Evolutionary conservation across 2,113 vertebrate species (phyloP).

Genomic region (Oryzias woworae): DNA sequence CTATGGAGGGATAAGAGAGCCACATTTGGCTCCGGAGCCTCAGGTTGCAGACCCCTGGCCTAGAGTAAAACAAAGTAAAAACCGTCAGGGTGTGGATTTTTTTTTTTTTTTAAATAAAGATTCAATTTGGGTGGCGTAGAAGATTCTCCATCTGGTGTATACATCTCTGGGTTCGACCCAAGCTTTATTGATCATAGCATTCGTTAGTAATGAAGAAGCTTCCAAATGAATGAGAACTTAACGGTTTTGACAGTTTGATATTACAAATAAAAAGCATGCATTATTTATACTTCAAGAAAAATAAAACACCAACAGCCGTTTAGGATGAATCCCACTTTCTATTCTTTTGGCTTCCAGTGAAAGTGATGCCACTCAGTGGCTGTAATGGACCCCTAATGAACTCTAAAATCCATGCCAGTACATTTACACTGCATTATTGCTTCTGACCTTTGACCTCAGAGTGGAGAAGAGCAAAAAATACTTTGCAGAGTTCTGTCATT

Average conservation of each 20-base stretch:
- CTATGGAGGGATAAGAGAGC: too few relatives aligned
- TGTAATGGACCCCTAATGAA: slow-evolving; percentile 73
- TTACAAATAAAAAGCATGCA: slow-evolving; percentile 14
- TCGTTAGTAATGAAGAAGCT: too few relatives aligned
- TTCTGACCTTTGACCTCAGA: slow-evolving; percentile 66
- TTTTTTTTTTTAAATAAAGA: too few relatives aligned
- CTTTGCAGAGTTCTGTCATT: slow-evolving; percentile 51
- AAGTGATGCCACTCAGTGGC: slow-evolving; percentile 67
- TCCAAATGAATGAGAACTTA: too few relatives aligned
- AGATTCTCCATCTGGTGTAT: too few relatives aligned
- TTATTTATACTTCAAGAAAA: not conserved
- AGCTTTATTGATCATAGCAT: too few relatives aligned
- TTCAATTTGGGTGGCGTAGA: too few relatives aligned
- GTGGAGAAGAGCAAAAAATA: slow-evolving; percentile 45
- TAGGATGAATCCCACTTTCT: slow-evolving; percentile 17
- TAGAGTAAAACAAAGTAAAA: too few relatives aligned
- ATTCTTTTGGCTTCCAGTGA: slow-evolving; percentile 35
- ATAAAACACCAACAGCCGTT: slow-evolving; percentile 28
- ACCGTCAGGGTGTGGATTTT: too few relatives aligned
- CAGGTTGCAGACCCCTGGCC: too few relatives aligned
- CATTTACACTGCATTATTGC: slow-evolving; percentile 70
- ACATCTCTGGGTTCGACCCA: too few relatives aligned
- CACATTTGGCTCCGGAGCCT: too few relatives aligned
- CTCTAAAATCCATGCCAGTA: slow-evolving; percentile 61
- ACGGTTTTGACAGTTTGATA: not conserved